Evolutionary conservation across 1,140 invertebrate genomes (phyloP).

Genomic region (Drosophila tani): DNA sequence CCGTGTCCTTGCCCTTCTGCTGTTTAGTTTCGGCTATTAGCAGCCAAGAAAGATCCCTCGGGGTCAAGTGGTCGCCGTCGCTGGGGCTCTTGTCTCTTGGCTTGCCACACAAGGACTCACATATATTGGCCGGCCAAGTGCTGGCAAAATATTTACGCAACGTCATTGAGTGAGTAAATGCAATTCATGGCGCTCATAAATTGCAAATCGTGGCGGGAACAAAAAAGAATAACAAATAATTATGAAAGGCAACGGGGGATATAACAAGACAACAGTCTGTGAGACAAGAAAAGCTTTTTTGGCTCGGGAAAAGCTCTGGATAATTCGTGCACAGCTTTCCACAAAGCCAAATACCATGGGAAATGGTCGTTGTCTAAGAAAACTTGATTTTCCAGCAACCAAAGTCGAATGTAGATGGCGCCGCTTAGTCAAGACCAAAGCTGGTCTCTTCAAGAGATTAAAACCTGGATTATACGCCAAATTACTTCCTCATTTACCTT

Average conservation of each 20-base stretch:
- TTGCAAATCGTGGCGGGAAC: conserved; percentile 37
- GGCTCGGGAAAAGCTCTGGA: not conserved
- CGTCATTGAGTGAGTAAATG: conserved; percentile 58
- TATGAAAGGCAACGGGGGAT: conserved; percentile 16
- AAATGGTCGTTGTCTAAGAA: conserved; percentile 29
- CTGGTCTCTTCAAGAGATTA: conserved; percentile 1
- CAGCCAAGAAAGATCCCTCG: conserved; percentile 50
- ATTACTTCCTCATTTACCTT: conserved; percentile 23
- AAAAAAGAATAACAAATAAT: conserved; percentile 45
- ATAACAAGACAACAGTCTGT: conserved; percentile 13
- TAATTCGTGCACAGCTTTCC: conserved; percentile 4
- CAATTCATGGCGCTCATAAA: conserved; percentile 72
- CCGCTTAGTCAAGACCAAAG: not conserved
- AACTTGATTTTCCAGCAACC: not conserved
- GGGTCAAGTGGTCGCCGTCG: conserved; percentile 62
- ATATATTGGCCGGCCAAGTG: conserved; percentile 43
- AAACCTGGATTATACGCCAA: not conserved
- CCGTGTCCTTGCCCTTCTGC: conserved; percentile 27
- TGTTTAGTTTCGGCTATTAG: conserved; percentile 71
- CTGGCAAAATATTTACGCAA: conserved; percentile 55
- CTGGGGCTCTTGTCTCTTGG: conserved; percentile 10
- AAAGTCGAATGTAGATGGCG: conserved; percentile 48
- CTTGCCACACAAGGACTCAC: conserved; percentile 41
- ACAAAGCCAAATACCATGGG: not conserved
- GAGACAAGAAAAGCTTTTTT: conserved; percentile 3